phyloP scores from a whole-genome alignment of 2,113 vertebrate genomes.

The Tyrannus savana region DNA sequence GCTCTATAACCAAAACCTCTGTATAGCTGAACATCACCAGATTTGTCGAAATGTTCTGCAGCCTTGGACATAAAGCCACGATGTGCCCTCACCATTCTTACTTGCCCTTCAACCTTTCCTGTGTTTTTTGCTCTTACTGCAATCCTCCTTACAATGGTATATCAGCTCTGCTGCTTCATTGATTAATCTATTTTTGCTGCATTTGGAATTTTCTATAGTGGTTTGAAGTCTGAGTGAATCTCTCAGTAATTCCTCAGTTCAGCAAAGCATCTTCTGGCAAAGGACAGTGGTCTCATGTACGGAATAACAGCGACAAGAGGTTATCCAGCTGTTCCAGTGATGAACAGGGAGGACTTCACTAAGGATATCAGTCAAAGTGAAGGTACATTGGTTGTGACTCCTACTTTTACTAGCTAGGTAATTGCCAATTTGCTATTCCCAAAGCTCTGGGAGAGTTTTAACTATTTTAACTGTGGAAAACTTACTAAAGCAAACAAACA shows the following conservation, averaged over 20 bases:
- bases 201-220: background rate
- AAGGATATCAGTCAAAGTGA: background rate
- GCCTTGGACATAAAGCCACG: fast-evolving
- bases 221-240: background rate
- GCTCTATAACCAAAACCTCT: background rate
- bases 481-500: background rate
- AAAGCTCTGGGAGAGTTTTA: background rate
- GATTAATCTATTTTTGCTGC: background rate
- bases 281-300: fast-evolving
- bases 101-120: background rate
- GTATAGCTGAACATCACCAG: background rate
- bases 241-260: background rate
- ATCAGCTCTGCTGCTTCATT: background rate
- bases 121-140: background rate
- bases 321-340: background rate
- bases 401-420: background rate
- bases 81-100: background rate
- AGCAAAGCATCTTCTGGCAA: background rate
- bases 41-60: background rate
- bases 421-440: background rate
- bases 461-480: background rate
- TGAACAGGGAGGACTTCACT: background rate
- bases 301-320: background rate
- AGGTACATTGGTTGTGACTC: fast-evolving
- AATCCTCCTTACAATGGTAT: background rate